Conservation (phyloP, 2,888 invertebrate genomes). For the Zeuzera pyrina region DNA sequence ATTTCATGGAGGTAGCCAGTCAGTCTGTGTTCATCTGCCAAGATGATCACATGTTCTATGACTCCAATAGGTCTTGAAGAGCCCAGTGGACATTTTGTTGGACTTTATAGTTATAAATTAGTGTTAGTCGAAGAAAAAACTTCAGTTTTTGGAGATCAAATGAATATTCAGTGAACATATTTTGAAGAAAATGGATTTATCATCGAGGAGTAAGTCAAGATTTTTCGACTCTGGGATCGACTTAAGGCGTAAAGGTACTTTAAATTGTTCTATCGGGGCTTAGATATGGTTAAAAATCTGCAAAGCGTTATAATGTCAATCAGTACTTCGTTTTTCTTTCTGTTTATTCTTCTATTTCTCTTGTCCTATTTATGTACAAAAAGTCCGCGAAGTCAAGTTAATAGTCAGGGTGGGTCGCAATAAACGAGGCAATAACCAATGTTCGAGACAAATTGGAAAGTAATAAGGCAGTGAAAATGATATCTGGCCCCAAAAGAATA, state of each 20-base stretch:
- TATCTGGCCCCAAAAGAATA: conserved; percentile 62
- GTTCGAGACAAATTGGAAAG: conserved; percentile 69
- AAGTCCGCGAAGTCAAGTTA: conserved; percentile 24
- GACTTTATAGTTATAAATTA: conserved; percentile 15
- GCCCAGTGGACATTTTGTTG: conserved; percentile 47
- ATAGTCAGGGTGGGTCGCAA: conserved; percentile 38
- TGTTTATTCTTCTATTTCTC: conserved; percentile 8
- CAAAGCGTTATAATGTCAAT: too few species aligned
- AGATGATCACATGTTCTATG: conserved; percentile 69
- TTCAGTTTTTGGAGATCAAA: conserved; percentile 3
- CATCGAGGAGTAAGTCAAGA: conserved; percentile 70
- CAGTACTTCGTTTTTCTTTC: background rate
- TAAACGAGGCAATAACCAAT: conserved; percentile 66
- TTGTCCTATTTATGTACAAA: conserved; percentile 9
- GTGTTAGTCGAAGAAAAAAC: conserved; percentile 12
- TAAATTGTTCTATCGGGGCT: too few species aligned
- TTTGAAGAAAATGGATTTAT: conserved; percentile 53
- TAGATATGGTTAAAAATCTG: conserved; percentile 9
- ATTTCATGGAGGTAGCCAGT: conserved; percentile 60
- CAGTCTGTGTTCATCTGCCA: conserved; percentile 71
- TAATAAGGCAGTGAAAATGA: conserved; percentile 72
- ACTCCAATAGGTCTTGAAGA: conserved; percentile 31
- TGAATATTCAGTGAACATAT: conserved; percentile 18
- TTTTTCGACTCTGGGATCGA: conserved; percentile 72
- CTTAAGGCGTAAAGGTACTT: conserved; percentile 67